These are phyloP conservation scores for Leuciscus idus DNA, from an alignment of 2,113 vertebrate species.

Conservation along the genomic window DNA sequence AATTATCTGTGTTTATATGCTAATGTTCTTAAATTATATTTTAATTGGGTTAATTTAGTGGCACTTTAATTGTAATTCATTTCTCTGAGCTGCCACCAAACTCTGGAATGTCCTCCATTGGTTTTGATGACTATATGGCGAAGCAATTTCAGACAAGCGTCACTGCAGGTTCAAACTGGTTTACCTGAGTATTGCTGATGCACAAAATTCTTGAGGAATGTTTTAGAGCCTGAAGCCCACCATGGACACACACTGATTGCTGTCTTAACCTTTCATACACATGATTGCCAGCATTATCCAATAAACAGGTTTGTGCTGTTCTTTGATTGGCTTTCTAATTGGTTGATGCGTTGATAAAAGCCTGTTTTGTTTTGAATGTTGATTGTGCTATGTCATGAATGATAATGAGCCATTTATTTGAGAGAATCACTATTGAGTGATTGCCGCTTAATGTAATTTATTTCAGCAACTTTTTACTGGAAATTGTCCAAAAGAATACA, in stretches of 20 bases:
- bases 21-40: not conserved
- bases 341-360: not conserved
- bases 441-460: not conserved
- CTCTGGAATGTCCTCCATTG: not conserved
- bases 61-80: not conserved
- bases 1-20: not conserved
- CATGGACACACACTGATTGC: not conserved
- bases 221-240: conserved; percentile 33
- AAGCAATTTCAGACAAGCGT: conserved; percentile 58
- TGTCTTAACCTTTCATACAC: not conserved
- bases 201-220: conserved; percentile 63
- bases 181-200: conserved; percentile 58
- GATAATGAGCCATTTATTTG: not conserved
- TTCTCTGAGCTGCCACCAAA: conserved; percentile 39
- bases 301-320: not conserved
- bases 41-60: not conserved
- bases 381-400: not conserved
- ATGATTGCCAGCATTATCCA: not conserved
- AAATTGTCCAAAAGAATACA: not conserved
- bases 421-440: not conserved
- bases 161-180: conserved; percentile 74
- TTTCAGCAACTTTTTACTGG: not conserved
- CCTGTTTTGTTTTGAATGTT: not conserved
- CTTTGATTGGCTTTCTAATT: not conserved
- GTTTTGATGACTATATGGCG: conserved; percentile 40